Conservation (phyloP, 2,113 vertebrate genomes). For the Saguinus imperator region DNA sequence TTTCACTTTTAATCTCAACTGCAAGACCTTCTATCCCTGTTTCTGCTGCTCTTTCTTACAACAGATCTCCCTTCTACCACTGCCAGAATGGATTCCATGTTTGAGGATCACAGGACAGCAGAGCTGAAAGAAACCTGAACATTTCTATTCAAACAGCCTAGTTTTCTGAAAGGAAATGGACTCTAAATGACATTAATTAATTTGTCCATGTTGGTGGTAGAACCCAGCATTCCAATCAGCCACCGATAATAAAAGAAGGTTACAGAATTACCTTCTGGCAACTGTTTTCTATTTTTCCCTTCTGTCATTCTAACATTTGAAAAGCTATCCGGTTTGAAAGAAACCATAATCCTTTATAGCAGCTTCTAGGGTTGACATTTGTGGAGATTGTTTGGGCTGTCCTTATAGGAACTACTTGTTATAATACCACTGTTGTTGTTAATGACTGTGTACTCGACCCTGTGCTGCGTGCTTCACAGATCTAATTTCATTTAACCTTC, state of each 20-base stretch:
- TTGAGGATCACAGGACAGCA: neutral
- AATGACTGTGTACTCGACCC: neutral
- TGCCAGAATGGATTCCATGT: neutral
- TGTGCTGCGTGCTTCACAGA: neutral
- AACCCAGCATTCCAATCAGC: neutral
- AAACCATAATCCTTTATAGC: neutral
- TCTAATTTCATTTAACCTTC: constrained; percentile 46
- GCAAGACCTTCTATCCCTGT: neutral
- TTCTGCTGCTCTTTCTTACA: neutral
- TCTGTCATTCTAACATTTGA: neutral
- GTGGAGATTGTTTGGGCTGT: neutral
- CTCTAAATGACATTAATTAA: neutral
- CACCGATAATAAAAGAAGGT: neutral
- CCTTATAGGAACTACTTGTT: neutral
- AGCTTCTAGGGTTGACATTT: neutral
- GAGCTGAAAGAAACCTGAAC: neutral
- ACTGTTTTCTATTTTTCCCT: neutral
- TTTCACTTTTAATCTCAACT: constrained; percentile 63
- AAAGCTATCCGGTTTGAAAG: neutral
- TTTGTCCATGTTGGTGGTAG: neutral
- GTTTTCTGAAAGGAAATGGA: neutral
- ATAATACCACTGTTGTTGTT: neutral
- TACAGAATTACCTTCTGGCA: neutral
- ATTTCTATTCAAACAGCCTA: neutral
- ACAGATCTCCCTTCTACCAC: neutral